Evolutionary conservation across 35 echinoderm and acorn worm species (phyloP).

Genomic region (Ophiothrix spiculata): DNA sequence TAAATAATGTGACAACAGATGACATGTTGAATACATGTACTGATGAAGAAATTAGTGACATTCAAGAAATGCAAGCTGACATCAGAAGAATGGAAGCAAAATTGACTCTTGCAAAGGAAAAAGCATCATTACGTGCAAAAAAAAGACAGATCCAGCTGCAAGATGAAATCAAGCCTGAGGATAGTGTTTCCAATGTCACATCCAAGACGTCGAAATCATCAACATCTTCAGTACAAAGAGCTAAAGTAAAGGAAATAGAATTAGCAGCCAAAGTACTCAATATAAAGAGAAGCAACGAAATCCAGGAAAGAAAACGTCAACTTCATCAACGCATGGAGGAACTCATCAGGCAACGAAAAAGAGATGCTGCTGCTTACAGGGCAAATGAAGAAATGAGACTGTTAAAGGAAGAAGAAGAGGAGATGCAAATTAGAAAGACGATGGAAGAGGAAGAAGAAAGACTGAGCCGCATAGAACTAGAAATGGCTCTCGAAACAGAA

Average conservation of each 20-base stretch:
- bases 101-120: too few species aligned
- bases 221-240: neutral
- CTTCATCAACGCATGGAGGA: neutral
- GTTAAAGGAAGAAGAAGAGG: too few species aligned
- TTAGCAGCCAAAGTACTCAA: neutral
- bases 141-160: too few species aligned
- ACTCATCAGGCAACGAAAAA: neutral
- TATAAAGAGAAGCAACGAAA: neutral
- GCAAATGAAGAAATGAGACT: neutral
- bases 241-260: neutral
- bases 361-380: neutral
- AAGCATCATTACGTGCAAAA: too few species aligned
- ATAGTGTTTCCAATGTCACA: neutral
- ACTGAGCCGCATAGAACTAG: neutral
- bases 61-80: neutral
- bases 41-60: neutral
- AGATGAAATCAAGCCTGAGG: neutral
- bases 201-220: neutral
- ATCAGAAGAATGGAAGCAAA: neutral
- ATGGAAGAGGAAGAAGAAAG: neutral
- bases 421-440: neutral
- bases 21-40: neutral
- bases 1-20: neutral
- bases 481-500: neutral
- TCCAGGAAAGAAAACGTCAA: neutral